Base-by-base conservation (phyloP, 1,140 invertebrate genomes). In the Drosophila paulistorum region DNA sequence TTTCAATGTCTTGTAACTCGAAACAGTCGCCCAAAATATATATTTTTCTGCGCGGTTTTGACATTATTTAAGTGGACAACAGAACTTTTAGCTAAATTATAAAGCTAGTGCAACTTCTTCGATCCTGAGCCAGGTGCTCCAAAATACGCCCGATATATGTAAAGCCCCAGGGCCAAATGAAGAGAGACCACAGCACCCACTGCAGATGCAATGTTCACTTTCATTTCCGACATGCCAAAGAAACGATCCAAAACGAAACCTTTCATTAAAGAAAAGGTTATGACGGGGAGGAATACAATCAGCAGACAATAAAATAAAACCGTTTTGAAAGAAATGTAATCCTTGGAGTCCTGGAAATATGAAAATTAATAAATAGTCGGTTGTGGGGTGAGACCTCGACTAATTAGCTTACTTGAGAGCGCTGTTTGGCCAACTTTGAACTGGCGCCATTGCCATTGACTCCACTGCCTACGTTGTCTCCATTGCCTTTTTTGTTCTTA, bases 141-240 rank as follows among this genome's bases (percentile, higher is more conserved):
- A 74, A 94, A 95, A 83, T 96, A 96, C 1, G 96, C 96, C 79
- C 93, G 94, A 76, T 95, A 96, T 87, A 97, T 96, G 83, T 96
- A 96, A 26, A 96, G 91, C n/a, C 95, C 96, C 41, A 96, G 79
- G 7, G 95, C 95, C 48, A 96, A 74, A 86, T 97, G 96, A 41
- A 97, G 91, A 13, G 95, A 94, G 2, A 96, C 74, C 7, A 97
- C 94, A 3, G 96, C 95, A 63, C 95, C 93, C 20, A 95, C 94
- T 48, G 96, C 96, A 13, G 96, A 94, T 85, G 95, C 96, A 51
- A 97, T 95, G 92, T 96, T 96, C 70, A 95, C 95, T 13, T 93
- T 92, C 45, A 96, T 91, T 39, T 93, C 93, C 58, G 94, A 93
- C 60, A 96, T 81, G 39, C 83, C 73, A 23, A 94, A 91, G 59